These are phyloP conservation scores for Iphiclides podalirius DNA, from an alignment of 2,888 invertebrate genomes.

Conservation along the genomic window DNA sequence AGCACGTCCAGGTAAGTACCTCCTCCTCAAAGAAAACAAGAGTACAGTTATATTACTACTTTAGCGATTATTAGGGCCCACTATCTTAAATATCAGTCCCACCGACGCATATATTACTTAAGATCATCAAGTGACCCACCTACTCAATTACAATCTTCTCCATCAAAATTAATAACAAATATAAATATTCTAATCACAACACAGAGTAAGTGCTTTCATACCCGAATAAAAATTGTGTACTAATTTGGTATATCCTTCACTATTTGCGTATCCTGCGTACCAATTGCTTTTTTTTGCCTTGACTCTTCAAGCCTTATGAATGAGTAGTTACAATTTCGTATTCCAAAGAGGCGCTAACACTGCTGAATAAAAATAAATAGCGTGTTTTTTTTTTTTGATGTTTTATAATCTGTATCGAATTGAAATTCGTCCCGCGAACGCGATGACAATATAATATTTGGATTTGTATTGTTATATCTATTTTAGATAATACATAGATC, in stretches of 20 bases:
- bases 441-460: conserved; percentile 5
- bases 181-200: too few species aligned
- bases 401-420: conserved; percentile 6
- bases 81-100: too few species aligned
- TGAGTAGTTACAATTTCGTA: conserved; percentile 13
- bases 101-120: too few species aligned
- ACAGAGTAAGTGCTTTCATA: too few species aligned
- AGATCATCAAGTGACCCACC: too few species aligned
- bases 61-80: too few species aligned
- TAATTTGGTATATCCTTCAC: not conserved
- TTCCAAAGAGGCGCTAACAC: conserved; percentile 4
- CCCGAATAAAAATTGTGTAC: too few species aligned
- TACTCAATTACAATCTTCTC: too few species aligned
- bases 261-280: conserved; percentile 14
- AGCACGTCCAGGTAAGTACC: too few species aligned
- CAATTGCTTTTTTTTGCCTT: conserved; percentile 6
- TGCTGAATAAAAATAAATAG: conserved; percentile 12
- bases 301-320: conserved; percentile 11
- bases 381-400: not conserved
- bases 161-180: too few species aligned
- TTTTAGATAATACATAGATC: not conserved
- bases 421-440: conserved; percentile 7
- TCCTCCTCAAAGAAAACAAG: too few species aligned
- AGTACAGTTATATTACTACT: too few species aligned
- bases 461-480: conserved; percentile 10